Evolutionary conservation across 2,888 invertebrate species (phyloP).

Genomic region (Sinhomidia bicolor): DNA sequence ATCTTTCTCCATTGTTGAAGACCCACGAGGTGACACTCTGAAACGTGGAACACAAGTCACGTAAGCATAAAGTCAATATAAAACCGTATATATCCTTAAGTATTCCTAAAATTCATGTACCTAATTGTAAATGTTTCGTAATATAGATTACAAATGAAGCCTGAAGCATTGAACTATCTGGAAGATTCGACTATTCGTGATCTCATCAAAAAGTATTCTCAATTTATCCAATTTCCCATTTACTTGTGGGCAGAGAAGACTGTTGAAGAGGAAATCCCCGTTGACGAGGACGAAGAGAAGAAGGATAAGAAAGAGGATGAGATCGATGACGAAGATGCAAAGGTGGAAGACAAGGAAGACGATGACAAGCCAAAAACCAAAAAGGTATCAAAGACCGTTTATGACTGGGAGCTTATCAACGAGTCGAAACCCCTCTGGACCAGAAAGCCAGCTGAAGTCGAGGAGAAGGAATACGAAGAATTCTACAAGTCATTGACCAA

Average conservation of each 20-base stretch:
- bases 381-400: constrained; percentile 95
- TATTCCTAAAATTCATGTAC: no score
- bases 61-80: constrained; percentile 82
- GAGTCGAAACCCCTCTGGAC: constrained; percentile 99
- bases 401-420: constrained; percentile 97
- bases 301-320: constrained; percentile 84
- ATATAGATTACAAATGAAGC: constrained; percentile 93
- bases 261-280: constrained; percentile 88
- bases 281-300: constrained; percentile 84
- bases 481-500: constrained; percentile 98
- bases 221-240: constrained; percentile 99
- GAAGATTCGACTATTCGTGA: constrained; percentile 95
- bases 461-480: constrained; percentile 94
- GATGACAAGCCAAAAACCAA: constrained; percentile 92
- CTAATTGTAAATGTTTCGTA: no score
- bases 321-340: constrained; percentile 82
- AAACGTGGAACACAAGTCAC: constrained; percentile 94
- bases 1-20: constrained; percentile 93
- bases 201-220: constrained; percentile 98
- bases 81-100: no score
- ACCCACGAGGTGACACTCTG: constrained; percentile 96
- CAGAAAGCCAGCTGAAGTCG: constrained; percentile 92
- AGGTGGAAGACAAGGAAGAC: constrained; percentile 87
- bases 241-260: constrained; percentile 94
- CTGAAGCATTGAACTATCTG: constrained; percentile 97